These are phyloP conservation scores for Manis pentadactyla DNA, from an alignment of 2,797 vertebrate species.

Conservation along the genomic window DNA sequence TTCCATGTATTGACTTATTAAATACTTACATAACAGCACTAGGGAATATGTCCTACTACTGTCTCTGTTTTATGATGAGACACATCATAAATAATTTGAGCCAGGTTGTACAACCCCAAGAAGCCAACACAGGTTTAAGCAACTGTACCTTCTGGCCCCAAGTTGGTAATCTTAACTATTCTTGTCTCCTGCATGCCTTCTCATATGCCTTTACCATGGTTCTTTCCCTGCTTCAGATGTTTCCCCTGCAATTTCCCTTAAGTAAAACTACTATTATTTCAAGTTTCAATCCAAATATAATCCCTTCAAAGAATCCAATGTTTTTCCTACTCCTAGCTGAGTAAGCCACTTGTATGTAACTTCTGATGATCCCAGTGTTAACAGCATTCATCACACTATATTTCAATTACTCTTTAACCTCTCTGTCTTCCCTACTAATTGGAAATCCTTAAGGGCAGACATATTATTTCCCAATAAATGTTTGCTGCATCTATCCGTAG, in stretches of 20 bases:
- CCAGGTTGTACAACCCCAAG: not conserved
- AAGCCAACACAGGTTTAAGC: not conserved
- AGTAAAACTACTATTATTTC: not conserved
- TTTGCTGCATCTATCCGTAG: not conserved
- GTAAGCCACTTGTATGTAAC: not conserved
- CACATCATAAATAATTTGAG: not conserved
- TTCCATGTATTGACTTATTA: not conserved
- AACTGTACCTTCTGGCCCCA: not conserved
- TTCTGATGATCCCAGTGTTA: not conserved
- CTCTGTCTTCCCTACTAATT: not conserved
- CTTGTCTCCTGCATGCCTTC: not conserved
- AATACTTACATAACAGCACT: not conserved
- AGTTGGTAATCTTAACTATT: not conserved
- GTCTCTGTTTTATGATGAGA: not conserved
- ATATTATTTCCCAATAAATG: not conserved
- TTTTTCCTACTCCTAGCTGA: not conserved
- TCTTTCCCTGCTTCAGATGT: not conserved
- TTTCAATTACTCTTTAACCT: not conserved
- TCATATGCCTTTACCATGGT: not conserved
- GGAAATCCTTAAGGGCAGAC: not conserved
- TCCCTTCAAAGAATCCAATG: not conserved
- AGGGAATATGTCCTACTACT: not conserved
- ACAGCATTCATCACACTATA: not conserved
- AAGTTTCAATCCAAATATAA: not conserved
- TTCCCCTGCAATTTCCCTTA: not conserved